Evolutionary conservation across 2,113 vertebrate species (phyloP), one percentile per base, ranked within the genome.

Genomic region (Centropus bengalensis): DNA sequence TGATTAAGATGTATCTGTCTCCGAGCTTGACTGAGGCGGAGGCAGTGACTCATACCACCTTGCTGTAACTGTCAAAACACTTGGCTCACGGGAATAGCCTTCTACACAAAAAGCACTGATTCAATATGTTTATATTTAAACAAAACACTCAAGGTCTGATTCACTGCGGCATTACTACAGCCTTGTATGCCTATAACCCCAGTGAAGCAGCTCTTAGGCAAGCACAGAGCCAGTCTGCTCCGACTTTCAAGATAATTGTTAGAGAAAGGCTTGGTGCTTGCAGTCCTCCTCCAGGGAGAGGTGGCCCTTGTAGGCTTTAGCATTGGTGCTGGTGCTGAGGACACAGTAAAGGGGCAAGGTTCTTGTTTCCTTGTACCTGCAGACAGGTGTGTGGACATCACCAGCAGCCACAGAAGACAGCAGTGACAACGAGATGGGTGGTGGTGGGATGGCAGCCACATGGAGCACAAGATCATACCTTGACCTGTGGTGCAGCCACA

Each of bases 71-170:
- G 90, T 97, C 95, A 96, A 96, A 96, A 94, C 95, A 92, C 92
- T 96, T 95, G 96, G 94, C 96, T 96, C 24, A 12, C 20, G 26
- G 83, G 93, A 96, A 90, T 93, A 92, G 94, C 94, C 94, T 82
- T 96, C 71, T 54, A 45, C 95, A 88, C 90, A 93, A 82, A 94
- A 94, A 93, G 80, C 95, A 89, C 93, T 83, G 91, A 96, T 84
- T 95, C 95, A 88, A 90, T 93, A 64, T 96, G 94, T 95, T 96
- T 96, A 88, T 96, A 94, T 95, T 95, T 95, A 97, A 97, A 95
- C 80, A 93, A 93, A 96, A 83, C 92, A 38, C 92, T 6, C 3
- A 91, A 66, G 82, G 86, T 42, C 91, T 95, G 93, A 96, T 90
- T 97, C 95, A 91, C 95, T 90, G 95, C 82, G n/a, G 94, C 93